Base-by-base conservation (phyloP, 2,113 vertebrate species). In the Larimichthys crocea region DNA sequence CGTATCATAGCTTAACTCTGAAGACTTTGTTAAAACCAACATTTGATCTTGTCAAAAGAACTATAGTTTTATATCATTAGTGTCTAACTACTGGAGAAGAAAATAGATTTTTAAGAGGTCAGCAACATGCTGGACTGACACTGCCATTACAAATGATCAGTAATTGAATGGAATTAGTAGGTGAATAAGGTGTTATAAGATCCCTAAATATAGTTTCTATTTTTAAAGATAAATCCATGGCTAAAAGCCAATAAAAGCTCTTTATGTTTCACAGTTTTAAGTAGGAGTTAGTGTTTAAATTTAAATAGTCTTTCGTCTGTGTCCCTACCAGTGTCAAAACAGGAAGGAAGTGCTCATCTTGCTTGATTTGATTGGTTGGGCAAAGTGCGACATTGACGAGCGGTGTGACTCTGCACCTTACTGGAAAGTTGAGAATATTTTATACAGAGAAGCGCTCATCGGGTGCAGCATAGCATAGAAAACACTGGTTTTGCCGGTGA, bases 1-100 rank as follows among this genome's bases (percentile, higher is more conserved):
- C 14, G 6, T 40, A 80, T 76, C 46, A 26, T 22, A 19, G n/a
- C 29, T 53, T 10, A 68, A 78, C 55, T 81, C 67, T 46, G 24
- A 71, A 57, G 50, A 60, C 17, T 14, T 35, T 74, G 76, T 86
- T 16, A 82, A 74, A 70, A 57, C 53, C 48, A 3, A 63, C 52
- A 69, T 74, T 63, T 79, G 48, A 73, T 65, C 29, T 48, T 26
- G n/a, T 56, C 44, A 74, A 59, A 74, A 59, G 68, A 80, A 29
- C 3, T 31, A 11, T 5, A 40, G 22, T 56, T 59, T 72, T 19
- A 61, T n/a, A 46, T 63, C 0, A 80, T 77, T 46, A 59, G 16
- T 22, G 35, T 73, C 12, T 50, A 69, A 74, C 20, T 67, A 14
- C 22, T 59, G 62, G 16, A 52, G 24, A 71, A n/a, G 2, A 75